These are phyloP conservation scores for Pycnonotus jocosus DNA, from an alignment of 2,113 vertebrate genomes.

Conservation along the genomic window DNA sequence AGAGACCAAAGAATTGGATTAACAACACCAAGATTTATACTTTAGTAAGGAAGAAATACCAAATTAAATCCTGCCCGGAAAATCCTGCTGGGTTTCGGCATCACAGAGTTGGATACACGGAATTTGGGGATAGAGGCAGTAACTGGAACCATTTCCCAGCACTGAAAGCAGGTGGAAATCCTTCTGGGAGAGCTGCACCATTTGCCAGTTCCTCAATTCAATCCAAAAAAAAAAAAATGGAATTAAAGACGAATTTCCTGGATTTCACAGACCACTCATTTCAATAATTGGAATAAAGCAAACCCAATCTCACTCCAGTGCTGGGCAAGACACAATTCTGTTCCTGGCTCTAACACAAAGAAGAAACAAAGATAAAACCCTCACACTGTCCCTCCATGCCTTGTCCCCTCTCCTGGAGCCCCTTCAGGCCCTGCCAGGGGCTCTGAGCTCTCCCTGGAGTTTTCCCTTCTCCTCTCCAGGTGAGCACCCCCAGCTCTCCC, in stretches of 20 bases:
- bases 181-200: background rate
- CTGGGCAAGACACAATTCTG: background rate
- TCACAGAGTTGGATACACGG: background rate
- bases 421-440: background rate
- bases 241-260: background rate
- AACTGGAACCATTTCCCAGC: background rate
- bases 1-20: background rate
- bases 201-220: background rate
- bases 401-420: background rate
- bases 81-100: background rate
- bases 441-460: background rate
- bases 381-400: rapidly evolving
- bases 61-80: background rate
- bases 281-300: background rate
- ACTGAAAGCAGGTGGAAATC: background rate
- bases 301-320: background rate
- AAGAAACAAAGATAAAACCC: too few species aligned
- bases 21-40: background rate
- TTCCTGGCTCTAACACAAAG: too few species aligned
- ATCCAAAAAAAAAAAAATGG: background rate
- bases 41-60: background rate
- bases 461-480: background rate
- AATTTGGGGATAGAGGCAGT: background rate
- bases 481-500: background rate
- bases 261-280: background rate